Evolutionary conservation across 2,797 vertebrate genomes (phyloP).

Genomic region (Megalops cyprinoides): DNA sequence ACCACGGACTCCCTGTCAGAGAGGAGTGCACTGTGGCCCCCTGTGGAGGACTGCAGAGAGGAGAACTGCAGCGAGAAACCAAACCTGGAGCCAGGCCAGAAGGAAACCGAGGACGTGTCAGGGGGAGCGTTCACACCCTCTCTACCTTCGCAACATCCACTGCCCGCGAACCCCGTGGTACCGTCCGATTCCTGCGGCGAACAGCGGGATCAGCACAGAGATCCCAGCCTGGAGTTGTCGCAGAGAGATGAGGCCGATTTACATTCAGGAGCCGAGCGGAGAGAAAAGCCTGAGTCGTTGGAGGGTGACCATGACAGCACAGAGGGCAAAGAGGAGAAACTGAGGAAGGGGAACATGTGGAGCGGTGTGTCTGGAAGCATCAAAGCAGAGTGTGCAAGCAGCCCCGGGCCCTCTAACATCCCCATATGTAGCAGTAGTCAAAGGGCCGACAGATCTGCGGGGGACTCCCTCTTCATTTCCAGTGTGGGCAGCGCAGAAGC

Average conservation of each 20-base stretch:
- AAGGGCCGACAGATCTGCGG: conserved; percentile 51
- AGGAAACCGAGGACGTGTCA: conserved; percentile 41
- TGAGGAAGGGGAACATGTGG: conserved; percentile 46
- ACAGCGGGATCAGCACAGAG: conserved; percentile 45
- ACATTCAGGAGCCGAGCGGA: conserved; percentile 49
- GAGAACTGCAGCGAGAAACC: conserved; percentile 39
- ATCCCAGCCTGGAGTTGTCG: conserved; percentile 45
- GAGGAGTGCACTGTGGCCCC: conserved; percentile 49
- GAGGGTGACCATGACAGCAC: conserved; percentile 38
- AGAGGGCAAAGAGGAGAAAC: conserved; percentile 40
- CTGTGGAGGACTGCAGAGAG: conserved; percentile 41
- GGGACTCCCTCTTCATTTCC: conserved; percentile 52
- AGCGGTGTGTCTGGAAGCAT: conserved; percentile 39
- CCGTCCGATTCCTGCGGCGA: conserved; percentile 40
- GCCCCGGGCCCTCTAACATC: conserved; percentile 49
- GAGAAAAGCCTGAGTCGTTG: conserved; percentile 53
- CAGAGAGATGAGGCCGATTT: conserved; percentile 40
- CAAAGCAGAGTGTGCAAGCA: conserved; percentile 49
- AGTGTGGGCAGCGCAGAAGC: conserved; percentile 37
- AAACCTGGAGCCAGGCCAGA: conserved; percentile 49
- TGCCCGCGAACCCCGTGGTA: conserved; percentile 41
- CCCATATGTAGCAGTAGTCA: conserved; percentile 43
- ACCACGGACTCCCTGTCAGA: conserved; percentile 52
- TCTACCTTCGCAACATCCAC: conserved; percentile 47
- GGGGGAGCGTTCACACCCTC: conserved; percentile 37